phyloP scores from a whole-genome alignment of 2,888 invertebrate species.

The Kryphioiulus occultus region DNA sequence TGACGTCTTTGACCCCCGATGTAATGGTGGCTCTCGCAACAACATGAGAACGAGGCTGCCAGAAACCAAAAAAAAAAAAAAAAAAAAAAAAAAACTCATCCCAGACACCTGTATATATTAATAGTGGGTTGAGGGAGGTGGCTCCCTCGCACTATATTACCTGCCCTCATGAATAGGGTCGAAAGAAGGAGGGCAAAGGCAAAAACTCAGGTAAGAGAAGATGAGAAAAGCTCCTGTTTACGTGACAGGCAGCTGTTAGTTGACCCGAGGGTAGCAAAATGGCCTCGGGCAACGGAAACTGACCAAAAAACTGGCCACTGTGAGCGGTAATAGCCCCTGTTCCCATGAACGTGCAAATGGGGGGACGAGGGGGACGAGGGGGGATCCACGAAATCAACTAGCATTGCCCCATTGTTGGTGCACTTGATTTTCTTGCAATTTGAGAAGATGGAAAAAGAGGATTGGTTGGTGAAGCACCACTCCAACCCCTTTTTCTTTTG shows the following conservation, averaged over 20 bases:
- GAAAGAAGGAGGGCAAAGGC: conserved; percentile 35
- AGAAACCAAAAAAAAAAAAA: not conserved
- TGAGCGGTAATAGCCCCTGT: conserved; percentile 44
- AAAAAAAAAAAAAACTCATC: not conserved
- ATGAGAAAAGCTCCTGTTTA: conserved; percentile 45
- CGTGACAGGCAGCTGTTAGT: conserved; percentile 45
- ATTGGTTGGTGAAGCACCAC: conserved; percentile 4
- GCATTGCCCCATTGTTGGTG: not conserved
- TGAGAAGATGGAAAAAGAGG: conserved; percentile 12
- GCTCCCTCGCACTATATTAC: not conserved
- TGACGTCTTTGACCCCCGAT: not conserved
- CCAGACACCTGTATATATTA: conserved; percentile 31
- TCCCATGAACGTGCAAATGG: conserved; percentile 45
- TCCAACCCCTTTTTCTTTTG: conserved; percentile 24
- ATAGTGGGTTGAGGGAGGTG: not conserved
- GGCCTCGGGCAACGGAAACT: conserved; percentile 39
- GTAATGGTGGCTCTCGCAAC: not conserved
- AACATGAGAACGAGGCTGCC: not conserved
- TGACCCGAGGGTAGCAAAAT: conserved; percentile 34
- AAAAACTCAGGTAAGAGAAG: conserved; percentile 8
- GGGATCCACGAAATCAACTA: not conserved
- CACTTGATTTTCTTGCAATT: not conserved
- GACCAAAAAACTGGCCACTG: conserved; percentile 44
- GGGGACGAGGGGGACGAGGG: not conserved
- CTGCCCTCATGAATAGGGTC: conserved; percentile 32